Percentiles rank a stretch among this genome's conserved stretches.
Conservation (phyloP, 2,113 vertebrate genomes). For the Megaptera novaeangliae region DNA sequence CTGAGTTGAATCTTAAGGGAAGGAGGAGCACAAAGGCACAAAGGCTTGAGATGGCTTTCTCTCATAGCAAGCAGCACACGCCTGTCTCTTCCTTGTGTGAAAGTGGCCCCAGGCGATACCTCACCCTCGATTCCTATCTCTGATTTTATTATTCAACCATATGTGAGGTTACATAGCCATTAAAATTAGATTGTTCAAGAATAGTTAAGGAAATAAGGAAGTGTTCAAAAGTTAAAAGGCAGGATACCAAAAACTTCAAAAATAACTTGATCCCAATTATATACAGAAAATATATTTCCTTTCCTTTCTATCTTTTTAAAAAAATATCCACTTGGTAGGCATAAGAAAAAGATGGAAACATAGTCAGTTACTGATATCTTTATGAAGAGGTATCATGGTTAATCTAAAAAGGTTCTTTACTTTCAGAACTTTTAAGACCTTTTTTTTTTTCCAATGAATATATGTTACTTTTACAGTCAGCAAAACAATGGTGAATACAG, state of each 20-base stretch:
- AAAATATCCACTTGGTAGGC: neutral
- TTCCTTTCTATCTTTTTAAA: neutral
- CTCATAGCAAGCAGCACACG: neutral
- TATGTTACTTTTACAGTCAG: neutral
- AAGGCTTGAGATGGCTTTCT: neutral
- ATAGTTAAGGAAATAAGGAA: neutral
- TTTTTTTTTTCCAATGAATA: neutral
- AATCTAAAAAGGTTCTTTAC: neutral
- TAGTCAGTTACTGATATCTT: neutral
- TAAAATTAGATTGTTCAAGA: neutral
- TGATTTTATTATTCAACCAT: neutral
- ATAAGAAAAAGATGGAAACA: neutral
- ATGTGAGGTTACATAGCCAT: neutral
- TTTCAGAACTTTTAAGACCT: neutral
- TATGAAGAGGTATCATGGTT: neutral
- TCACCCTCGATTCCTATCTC: neutral
- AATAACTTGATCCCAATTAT: neutral
- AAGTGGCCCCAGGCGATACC: neutral
- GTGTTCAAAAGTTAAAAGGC: neutral
- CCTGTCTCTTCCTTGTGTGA: neutral
- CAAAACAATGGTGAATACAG: neutral
- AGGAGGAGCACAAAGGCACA: no score
- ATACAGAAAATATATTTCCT: neutral
- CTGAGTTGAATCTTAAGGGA: neutral
- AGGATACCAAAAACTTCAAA: neutral